These are phyloP conservation scores for Drosophila kepulauana DNA, from an alignment of 1,140 invertebrate species.

Conservation along the genomic window DNA sequence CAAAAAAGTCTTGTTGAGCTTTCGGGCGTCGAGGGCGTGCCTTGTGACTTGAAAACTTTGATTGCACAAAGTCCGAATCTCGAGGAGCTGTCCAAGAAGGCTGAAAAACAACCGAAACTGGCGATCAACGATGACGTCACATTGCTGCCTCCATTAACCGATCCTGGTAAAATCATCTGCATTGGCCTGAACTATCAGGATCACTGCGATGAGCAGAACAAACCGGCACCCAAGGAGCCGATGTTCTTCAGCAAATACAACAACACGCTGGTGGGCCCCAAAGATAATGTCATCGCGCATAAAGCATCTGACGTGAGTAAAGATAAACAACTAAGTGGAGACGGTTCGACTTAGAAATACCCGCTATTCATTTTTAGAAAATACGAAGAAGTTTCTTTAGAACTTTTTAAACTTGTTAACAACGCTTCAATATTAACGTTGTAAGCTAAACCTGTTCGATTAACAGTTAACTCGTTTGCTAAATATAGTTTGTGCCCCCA, in stretches of 20 bases:
- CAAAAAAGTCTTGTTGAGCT: slow-evolving; percentile 71
- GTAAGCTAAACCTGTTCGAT: too few species aligned
- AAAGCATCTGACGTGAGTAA: slow-evolving; percentile 87
- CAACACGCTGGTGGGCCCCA: slow-evolving; percentile 91
- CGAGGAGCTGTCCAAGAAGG: slow-evolving; percentile 61
- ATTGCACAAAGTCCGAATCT: slow-evolving; percentile 68
- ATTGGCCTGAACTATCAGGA: slow-evolving; percentile 92
- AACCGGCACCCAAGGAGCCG: slow-evolving; percentile 89
- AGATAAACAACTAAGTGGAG: slow-evolving; percentile 30
- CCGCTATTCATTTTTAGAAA: background rate
- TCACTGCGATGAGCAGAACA: slow-evolving; percentile 92
- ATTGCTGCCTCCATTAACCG: slow-evolving; percentile 88
- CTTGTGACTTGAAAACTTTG: slow-evolving; percentile 67
- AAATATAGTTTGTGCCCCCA: too few species aligned
- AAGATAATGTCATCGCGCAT: slow-evolving; percentile 90
- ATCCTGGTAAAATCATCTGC: slow-evolving; percentile 92
- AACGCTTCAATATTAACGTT: too few species aligned
- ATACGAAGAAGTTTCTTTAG: background rate
- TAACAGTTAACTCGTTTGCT: too few species aligned
- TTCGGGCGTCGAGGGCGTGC: slow-evolving; percentile 56
- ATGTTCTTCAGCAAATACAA: slow-evolving; percentile 93
- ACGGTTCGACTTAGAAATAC: too few species aligned
- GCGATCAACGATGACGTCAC: slow-evolving; percentile 85
- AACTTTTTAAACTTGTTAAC: too few species aligned
- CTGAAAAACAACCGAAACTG: slow-evolving; percentile 50